Evolutionary conservation across 2,797 vertebrate species (phyloP).

Genomic region (Perdix hodgsoniae): DNA sequence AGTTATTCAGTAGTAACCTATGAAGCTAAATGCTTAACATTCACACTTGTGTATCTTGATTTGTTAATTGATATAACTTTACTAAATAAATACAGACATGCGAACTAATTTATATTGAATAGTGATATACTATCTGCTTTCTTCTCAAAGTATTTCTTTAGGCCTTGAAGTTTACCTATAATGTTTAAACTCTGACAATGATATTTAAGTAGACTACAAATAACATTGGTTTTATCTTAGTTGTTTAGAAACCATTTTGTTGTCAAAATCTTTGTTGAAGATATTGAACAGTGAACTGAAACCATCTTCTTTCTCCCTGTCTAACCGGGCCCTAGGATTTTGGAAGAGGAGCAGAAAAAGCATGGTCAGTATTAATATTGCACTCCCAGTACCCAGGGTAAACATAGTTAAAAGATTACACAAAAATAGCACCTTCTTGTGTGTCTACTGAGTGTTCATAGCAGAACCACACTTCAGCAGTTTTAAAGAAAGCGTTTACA

Average conservation of each 20-base stretch:
- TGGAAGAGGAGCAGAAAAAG: neutral
- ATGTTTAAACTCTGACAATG: neutral
- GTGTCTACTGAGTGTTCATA: neutral
- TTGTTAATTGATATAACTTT: neutral
- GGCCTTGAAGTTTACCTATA: neutral
- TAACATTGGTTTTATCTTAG: neutral
- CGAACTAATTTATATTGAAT: neutral
- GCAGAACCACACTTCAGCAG: neutral
- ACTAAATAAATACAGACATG: neutral
- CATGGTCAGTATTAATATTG: neutral
- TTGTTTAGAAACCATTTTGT: neutral
- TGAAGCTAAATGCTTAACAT: neutral
- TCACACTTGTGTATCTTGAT: neutral
- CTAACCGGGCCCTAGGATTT: neutral
- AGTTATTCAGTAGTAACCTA: neutral
- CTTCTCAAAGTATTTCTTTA: neutral
- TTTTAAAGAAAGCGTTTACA: slow-evolving; percentile 23
- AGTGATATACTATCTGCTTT: neutral
- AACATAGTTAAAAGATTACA: neutral
- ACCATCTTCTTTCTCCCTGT: neutral
- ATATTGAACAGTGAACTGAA: neutral
- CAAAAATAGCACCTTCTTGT: no score
- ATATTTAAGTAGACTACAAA: neutral
- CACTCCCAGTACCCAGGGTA: neutral
- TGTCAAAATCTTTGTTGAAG: neutral